Conservation (phyloP, 2,797 vertebrate genomes). For the Coregonus ussuriensis region DNA sequence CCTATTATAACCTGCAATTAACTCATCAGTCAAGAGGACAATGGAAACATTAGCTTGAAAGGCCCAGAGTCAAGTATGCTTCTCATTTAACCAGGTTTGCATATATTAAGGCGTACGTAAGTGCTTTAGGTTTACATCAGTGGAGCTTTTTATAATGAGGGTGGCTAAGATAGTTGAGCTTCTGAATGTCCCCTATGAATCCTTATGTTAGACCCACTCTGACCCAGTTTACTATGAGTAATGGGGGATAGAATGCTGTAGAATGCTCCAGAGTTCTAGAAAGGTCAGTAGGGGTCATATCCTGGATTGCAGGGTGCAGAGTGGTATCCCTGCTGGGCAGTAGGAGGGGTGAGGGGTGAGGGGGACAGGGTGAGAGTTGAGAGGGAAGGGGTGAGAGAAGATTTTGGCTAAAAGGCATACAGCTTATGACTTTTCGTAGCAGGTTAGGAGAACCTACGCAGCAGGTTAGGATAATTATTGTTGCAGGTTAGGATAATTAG, state of each 20-base stretch:
- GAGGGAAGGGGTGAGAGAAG: too few relatives aligned
- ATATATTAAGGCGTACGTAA: background rate
- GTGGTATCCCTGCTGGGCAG: background rate
- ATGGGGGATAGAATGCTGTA: background rate
- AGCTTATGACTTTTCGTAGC: too few relatives aligned
- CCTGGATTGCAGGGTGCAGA: constrained; percentile 2
- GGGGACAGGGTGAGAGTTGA: background rate
- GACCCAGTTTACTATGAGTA: background rate
- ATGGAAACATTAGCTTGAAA: background rate
- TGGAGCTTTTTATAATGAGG: background rate
- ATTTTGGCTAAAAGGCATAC: too few relatives aligned
- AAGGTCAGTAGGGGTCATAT: constrained; percentile 1
- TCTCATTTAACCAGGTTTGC: background rate
- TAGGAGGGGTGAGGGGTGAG: constrained; percentile 1
- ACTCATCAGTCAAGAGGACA: background rate
- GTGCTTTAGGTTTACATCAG: too few relatives aligned
- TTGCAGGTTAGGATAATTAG: too few relatives aligned
- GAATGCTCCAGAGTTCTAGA: background rate
- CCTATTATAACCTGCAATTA: background rate
- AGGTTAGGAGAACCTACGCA: too few relatives aligned
- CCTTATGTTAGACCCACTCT: background rate
- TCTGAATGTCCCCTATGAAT: background rate
- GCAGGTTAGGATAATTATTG: too few relatives aligned
- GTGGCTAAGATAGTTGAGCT: background rate
- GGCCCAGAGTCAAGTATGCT: background rate